Conservation (phyloP, 2,113 vertebrate genomes). For the Gorsachius goisagi region DNA sequence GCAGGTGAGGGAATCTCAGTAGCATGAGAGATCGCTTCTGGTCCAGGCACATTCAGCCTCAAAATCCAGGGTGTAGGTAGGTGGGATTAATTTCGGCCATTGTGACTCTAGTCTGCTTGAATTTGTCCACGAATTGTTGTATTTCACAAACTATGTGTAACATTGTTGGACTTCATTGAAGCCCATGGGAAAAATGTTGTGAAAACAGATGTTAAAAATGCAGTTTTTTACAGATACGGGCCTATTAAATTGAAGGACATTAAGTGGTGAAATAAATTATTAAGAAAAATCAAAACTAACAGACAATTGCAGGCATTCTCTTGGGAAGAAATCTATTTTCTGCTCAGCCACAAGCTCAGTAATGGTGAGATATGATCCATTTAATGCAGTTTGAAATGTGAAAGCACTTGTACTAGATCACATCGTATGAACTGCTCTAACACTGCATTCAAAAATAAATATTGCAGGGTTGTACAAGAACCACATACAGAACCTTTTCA, state of each 20-base stretch:
- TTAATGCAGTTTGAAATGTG: neutral
- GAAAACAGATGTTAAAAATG: neutral
- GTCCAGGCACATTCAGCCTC: neutral
- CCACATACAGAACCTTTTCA: neutral
- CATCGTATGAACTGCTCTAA: neutral
- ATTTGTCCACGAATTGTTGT: neutral
- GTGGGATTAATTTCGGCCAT: rapidly evolving
- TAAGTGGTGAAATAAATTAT: neutral
- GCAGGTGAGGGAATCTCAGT: neutral
- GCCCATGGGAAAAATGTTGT: neutral
- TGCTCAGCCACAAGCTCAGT: neutral
- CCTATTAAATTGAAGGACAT: neutral
- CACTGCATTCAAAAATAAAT: neutral
- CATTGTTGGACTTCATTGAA: neutral
- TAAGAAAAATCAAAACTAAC: slow-evolving; percentile 1
- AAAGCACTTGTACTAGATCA: neutral
- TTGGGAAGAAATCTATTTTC: neutral
- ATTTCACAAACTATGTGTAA: neutral
- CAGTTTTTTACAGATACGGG: neutral
- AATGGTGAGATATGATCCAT: neutral
- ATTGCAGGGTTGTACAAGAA: neutral
- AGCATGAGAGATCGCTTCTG: neutral
- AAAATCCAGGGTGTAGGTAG: neutral
- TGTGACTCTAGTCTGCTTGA: neutral
- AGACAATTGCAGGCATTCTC: neutral